phyloP scores from a whole-genome alignment of 2,113 vertebrate species.

The Sminthopsis crassicaudata region DNA sequence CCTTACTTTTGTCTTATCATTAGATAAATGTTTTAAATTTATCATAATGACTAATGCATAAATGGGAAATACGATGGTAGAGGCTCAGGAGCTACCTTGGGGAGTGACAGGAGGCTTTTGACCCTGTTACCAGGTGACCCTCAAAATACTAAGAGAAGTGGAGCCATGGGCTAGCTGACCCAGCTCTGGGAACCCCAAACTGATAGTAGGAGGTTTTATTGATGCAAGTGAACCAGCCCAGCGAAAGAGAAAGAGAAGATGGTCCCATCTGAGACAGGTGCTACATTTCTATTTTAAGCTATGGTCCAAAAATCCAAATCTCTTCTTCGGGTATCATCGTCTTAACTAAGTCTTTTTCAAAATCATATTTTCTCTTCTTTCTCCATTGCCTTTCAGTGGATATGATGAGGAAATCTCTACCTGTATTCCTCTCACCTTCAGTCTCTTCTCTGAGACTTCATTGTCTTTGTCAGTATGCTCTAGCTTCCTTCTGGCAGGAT shows the following conservation, averaged over 20 bases:
- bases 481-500: not conserved
- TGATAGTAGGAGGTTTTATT: not conserved
- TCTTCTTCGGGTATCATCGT: not conserved
- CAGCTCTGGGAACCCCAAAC: not conserved
- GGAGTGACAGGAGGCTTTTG: not conserved
- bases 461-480: not conserved
- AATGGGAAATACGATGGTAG: not conserved
- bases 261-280: not conserved
- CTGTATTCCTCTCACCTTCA: not conserved
- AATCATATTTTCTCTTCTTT: not conserved
- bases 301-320: not conserved
- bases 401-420: not conserved
- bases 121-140: not conserved
- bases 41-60: not conserved
- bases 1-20: not conserved
- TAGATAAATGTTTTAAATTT: not conserved
- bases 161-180: not conserved
- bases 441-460: not conserved
- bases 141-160: not conserved
- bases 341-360: not conserved
- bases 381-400: not conserved
- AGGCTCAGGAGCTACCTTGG: not conserved
- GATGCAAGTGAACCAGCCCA: not conserved
- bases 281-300: not conserved
- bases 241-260: not conserved